Percentiles rank a stretch among this genome's conserved stretches.
These are phyloP conservation scores for Chesias legatella DNA, from an alignment of 2,888 invertebrate genomes.

Conservation along the genomic window DNA sequence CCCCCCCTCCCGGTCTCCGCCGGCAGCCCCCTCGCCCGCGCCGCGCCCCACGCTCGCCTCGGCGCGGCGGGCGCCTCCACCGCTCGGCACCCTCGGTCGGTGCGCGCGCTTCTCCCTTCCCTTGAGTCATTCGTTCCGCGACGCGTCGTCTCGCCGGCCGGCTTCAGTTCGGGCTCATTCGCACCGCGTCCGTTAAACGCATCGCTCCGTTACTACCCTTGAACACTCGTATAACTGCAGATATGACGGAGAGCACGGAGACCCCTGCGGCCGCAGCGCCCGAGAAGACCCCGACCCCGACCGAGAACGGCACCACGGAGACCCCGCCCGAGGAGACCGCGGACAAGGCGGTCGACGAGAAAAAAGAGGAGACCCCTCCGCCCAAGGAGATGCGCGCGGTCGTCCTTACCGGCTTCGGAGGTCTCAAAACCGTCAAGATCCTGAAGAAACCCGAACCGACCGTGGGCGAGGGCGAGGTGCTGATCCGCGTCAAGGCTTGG, in stretches of 20 bases:
- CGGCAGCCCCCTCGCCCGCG: slow-evolving; percentile 24
- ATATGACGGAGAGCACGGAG: slow-evolving; percentile 78
- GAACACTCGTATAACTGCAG: slow-evolving; percentile 32
- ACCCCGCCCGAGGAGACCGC: slow-evolving; percentile 73
- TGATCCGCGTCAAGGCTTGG: slow-evolving; percentile 93
- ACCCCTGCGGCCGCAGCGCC: slow-evolving; percentile 76
- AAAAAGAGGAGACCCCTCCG: slow-evolving; percentile 77
- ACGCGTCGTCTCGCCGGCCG: slow-evolving; percentile 74
- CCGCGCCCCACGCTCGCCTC: slow-evolving; percentile 30
- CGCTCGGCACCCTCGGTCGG: slow-evolving; percentile 42
- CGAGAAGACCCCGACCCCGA: slow-evolving; percentile 80
- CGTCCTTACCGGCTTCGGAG: slow-evolving; percentile 91
- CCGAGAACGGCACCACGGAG: slow-evolving; percentile 74
- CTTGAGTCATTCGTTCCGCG: slow-evolving; percentile 74
- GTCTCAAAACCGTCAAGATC: slow-evolving; percentile 91
- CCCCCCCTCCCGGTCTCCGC: slow-evolving; percentile 30
- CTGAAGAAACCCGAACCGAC: slow-evolving; percentile 89
- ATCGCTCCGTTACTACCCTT: slow-evolving; percentile 52
- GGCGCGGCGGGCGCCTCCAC: slow-evolving; percentile 33
- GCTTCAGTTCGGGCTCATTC: slow-evolving; percentile 61
- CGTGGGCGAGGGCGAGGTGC: slow-evolving; percentile 86
- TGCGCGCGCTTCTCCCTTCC: slow-evolving; percentile 70
- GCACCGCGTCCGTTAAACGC: slow-evolving; percentile 61
- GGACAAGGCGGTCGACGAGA: slow-evolving; percentile 77
- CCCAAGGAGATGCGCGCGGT: slow-evolving; percentile 93